Evolutionary conservation across 2,888 invertebrate species (phyloP), one percentile per base, ranked within the genome.

Genomic region (Andrena minutula): DNA sequence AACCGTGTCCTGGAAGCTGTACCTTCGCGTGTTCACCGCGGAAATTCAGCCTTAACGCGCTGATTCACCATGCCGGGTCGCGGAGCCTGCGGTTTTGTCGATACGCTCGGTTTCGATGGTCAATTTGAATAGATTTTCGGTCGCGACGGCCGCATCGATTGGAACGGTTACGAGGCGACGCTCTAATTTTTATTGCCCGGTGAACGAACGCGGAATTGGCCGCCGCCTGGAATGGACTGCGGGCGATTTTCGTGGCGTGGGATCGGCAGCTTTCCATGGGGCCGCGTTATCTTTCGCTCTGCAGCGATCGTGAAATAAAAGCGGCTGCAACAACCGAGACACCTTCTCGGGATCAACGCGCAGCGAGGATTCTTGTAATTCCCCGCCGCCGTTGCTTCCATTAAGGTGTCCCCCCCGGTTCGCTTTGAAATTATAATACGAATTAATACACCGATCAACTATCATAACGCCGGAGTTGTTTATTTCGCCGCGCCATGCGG

Each of bases 141-240:
- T 69, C 49, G 69, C 75, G 79, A 80, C 79, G 47, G 61, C 47
- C 79, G 12, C 79, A 79, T 73, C 79, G 79, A 80, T 79, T 61
- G 64, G 79, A 47, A 78, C 61, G 78, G 78, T 78, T 56, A 66
- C 79, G 53, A 12, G 79, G 58, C 76, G 77, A 41, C 65, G 72
- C 79, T 80, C 79, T 72, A 80, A 80, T 80, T 78, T 80, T 80
- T 72, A 66, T 61, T 65, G 72, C 41, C 79, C 65, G 79, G 72
- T 72, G 79, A 79, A 80, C 79, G 79, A 80, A 80, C 79, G 72
- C 72, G 72, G 79, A 72, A 79, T 80, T 65, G 79, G 51, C 28
- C 77, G 28, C 73, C 35, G 49, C 35, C 20, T 12, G 41, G 75
- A 58, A 64, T 74, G 26, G 61, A 26, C 47, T 7, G 12, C 16